Evolutionary conservation across 2,888 invertebrate species (phyloP).

Genomic region (Dromius quadrimaculatus): DNA sequence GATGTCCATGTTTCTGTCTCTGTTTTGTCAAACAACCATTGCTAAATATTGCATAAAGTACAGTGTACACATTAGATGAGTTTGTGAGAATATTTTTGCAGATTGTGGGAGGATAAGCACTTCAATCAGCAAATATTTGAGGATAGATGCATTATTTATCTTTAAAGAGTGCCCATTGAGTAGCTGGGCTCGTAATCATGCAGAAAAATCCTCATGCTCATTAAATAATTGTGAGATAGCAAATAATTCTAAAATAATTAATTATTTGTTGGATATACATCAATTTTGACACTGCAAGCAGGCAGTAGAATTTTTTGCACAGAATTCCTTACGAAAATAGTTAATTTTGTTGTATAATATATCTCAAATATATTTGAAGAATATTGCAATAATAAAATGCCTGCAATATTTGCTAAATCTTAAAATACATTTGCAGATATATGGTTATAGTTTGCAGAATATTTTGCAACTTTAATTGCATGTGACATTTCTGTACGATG

Average conservation of each 20-base stretch:
- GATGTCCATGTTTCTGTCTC: constrained; percentile 16
- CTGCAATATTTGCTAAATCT: no score
- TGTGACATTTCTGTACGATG: not conserved
- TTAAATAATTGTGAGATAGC: no score
- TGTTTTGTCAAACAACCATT: constrained; percentile 34
- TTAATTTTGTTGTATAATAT: constrained; percentile 11
- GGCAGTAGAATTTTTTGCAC: constrained; percentile 7
- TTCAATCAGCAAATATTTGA: no score
- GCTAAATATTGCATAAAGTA: constrained; percentile 45
- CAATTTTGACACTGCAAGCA: not conserved
- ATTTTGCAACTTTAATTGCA: constrained; percentile 17
- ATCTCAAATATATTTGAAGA: constrained; percentile 1
- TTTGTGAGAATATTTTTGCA: no score
- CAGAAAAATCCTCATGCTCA: no score
- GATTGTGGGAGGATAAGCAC: no score
- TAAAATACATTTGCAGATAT: constrained; percentile 4
- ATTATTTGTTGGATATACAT: no score
- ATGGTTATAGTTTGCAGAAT: constrained; percentile 15
- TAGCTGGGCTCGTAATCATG: no score
- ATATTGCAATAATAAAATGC: constrained; percentile 8
- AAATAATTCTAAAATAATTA: no score
- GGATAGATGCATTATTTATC: no score
- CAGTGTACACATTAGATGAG: not conserved
- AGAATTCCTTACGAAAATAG: constrained; percentile 5
- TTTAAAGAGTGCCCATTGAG: no score